A percentile compares a stretch with the other conserved stretches of the same genome.
phyloP scores from a whole-genome alignment of 1,140 invertebrate genomes.

The Papilio helenus region DNA sequence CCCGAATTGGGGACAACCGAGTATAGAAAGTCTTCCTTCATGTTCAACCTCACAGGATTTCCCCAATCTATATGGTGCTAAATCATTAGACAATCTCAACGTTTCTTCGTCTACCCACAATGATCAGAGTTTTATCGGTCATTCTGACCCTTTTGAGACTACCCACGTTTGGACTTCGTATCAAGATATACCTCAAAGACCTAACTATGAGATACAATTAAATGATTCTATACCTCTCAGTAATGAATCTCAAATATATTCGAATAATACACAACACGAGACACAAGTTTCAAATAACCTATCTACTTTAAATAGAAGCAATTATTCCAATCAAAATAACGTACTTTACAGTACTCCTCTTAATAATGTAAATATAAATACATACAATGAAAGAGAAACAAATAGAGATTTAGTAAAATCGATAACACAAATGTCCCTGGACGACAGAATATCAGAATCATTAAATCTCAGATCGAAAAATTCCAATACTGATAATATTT shows the following conservation, averaged over 20 bases:
- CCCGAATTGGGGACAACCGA: constrained; percentile 67
- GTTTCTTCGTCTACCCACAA: constrained; percentile 38
- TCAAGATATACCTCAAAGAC: constrained; percentile 50
- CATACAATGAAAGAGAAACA: constrained; percentile 53
- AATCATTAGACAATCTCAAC: constrained; percentile 68
- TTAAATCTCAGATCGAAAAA: constrained; percentile 77
- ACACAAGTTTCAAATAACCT: constrained; percentile 56
- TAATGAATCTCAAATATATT: constrained; percentile 67
- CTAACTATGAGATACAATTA: constrained; percentile 61
- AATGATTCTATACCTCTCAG: constrained; percentile 44
- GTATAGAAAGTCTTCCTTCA: constrained; percentile 68
- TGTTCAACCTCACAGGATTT: constrained; percentile 49
- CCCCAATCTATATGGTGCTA: constrained; percentile 68
- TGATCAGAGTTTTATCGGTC: constrained; percentile 35
- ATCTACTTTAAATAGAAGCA: constrained; percentile 46
- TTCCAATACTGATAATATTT: constrained; percentile 65
- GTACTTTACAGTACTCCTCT: constrained; percentile 50
- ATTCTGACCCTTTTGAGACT: constrained; percentile 68
- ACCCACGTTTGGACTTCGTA: constrained; percentile 58
- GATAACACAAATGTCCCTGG: constrained; percentile 70
- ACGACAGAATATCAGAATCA: constrained; percentile 77
- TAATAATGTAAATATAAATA: constrained; percentile 51
- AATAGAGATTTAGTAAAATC: constrained; percentile 49
- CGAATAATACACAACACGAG: constrained; percentile 45
- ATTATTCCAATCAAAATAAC: constrained; percentile 45